Evolutionary conservation across 2,113 vertebrate species (phyloP).

Genomic region (Puffinus mauretanicus): DNA sequence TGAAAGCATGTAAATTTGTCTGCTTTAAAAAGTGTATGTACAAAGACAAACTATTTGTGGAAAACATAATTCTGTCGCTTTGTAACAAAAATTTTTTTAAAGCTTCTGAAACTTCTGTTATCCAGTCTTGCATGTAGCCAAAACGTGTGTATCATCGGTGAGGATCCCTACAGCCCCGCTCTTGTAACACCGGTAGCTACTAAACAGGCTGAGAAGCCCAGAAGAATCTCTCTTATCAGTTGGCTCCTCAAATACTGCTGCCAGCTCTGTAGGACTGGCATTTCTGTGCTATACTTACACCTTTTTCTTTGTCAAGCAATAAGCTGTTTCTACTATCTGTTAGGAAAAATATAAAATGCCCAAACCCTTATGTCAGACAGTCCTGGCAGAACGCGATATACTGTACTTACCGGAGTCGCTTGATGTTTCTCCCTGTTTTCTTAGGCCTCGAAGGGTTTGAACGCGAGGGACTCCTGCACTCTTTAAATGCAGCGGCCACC

Average conservation of each 20-base stretch:
- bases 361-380: not conserved
- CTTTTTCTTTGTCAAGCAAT: not conserved
- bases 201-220: not conserved
- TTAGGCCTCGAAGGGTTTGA: not conserved
- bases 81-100: not conserved
- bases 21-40: not conserved
- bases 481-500: constrained; percentile 65
- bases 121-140: not conserved
- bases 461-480: not conserved
- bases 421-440: not conserved
- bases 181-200: not conserved
- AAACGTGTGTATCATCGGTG: accelerated
- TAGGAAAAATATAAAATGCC: not conserved
- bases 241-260: not conserved
- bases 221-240: not conserved
- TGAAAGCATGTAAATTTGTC: accelerated
- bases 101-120: not conserved
- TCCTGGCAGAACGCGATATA: not conserved
- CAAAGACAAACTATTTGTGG: not conserved
- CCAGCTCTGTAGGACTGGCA: not conserved
- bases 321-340: not conserved
- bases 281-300: not conserved
- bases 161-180: not conserved
- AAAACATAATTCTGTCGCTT: not conserved
- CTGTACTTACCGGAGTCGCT: not conserved